Evolutionary conservation across 2,888 invertebrate genomes (phyloP).

Genomic region (Nysson spinosus): DNA sequence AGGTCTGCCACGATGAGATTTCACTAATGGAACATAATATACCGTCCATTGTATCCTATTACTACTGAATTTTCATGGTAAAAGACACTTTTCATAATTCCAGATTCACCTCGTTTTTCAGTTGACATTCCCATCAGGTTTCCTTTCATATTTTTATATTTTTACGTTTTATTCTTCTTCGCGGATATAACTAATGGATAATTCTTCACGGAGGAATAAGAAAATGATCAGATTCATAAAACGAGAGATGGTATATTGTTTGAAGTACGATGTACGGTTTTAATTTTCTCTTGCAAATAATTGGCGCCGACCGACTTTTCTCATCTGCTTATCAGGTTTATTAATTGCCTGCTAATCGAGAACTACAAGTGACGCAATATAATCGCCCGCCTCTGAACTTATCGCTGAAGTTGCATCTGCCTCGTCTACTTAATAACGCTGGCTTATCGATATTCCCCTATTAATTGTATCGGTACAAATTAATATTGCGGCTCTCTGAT

Average conservation of each 20-base stretch:
- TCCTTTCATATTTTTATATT: not conserved
- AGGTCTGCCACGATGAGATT: slow-evolving; percentile 54
- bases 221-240: no score
- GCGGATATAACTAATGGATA: no score
- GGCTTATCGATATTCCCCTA: slow-evolving; percentile 42
- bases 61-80: slow-evolving; percentile 43
- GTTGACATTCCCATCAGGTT: not conserved
- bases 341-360: slow-evolving; percentile 54
- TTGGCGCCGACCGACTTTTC: slow-evolving; percentile 45
- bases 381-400: slow-evolving; percentile 38
- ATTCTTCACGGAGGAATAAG: no score
- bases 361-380: slow-evolving; percentile 28
- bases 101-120: slow-evolving; percentile 11
- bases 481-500: slow-evolving; percentile 42
- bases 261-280: slow-evolving; percentile 38
- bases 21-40: slow-evolving; percentile 58
- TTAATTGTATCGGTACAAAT: slow-evolving; percentile 48
- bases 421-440: slow-evolving; percentile 23
- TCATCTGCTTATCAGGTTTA: slow-evolving; percentile 51
- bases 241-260: no score
- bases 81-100: slow-evolving; percentile 21
- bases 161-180: no score
- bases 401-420: slow-evolving; percentile 27
- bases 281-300: slow-evolving; percentile 36
- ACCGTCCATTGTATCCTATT: slow-evolving; percentile 35